Conservation (phyloP, 2,113 vertebrate species). For the Anoplopoma fimbria region DNA sequence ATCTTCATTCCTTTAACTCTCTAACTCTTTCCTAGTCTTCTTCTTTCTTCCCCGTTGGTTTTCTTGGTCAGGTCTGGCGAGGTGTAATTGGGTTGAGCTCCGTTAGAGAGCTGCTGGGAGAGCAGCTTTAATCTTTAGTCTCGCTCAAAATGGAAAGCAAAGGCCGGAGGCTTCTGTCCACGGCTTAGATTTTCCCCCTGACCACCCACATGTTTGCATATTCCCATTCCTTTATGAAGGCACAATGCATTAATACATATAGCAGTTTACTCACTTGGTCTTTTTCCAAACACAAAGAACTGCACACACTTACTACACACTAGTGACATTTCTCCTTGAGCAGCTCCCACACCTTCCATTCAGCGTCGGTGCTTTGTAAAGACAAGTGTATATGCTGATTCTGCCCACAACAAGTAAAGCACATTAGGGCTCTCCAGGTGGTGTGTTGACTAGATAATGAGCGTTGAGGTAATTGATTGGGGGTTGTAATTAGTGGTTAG, state of each 20-base stretch:
- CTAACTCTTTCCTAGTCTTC: conserved; percentile 20
- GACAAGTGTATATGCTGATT: conserved; percentile 49
- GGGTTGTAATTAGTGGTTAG: conserved; percentile 81
- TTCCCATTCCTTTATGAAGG: conserved; percentile 29
- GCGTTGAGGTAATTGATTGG: conserved; percentile 79
- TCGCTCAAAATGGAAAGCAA: conserved; percentile 76
- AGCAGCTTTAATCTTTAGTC: conserved; percentile 83
- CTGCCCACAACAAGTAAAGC: conserved; percentile 66
- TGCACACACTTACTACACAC: conserved; percentile 11
- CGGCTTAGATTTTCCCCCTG: conserved; percentile 44
- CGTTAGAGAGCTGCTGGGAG: conserved; percentile 65
- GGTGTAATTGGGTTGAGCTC: conserved; percentile 77
- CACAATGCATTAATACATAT: conserved; percentile 24
- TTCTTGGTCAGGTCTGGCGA: conserved; percentile 62
- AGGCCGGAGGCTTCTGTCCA: conserved; percentile 66
- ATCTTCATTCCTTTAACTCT: conserved; percentile 33
- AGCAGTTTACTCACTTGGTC: conserved; percentile 36
- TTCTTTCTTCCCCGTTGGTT: conserved; percentile 31
- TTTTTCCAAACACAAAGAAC: conserved; percentile 7
- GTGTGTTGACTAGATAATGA: conserved; percentile 79
- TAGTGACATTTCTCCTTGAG: conserved; percentile 13
- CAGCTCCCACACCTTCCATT: conserved; percentile 20
- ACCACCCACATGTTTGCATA: conserved; percentile 39
- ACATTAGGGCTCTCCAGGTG: conserved; percentile 78
- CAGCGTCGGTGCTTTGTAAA: conserved; percentile 38